phyloP scores from a whole-genome alignment of 2,888 invertebrate species.

The Pseudoips prasinana region DNA sequence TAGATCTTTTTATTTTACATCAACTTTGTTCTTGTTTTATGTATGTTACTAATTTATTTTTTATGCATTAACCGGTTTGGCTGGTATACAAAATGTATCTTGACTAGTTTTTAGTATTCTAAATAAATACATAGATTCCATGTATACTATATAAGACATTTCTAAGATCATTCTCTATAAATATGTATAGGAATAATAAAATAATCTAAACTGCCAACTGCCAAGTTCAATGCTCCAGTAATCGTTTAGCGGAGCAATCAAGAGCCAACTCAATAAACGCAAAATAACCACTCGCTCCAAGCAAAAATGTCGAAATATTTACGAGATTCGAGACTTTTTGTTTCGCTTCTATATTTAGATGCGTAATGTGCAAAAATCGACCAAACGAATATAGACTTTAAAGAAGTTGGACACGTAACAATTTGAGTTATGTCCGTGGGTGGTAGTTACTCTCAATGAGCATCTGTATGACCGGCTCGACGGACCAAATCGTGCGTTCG shows the following conservation, averaged over 20 bases:
- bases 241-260: conserved; percentile 60
- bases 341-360: conserved; percentile 56
- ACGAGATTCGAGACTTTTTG: conserved; percentile 64
- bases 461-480: conserved; percentile 39
- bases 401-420: conserved; percentile 41
- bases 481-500: conserved; percentile 62
- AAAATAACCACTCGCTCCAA: conserved; percentile 61
- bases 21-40: no score
- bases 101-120: neutral
- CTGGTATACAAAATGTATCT: no score
- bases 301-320: conserved; percentile 71
- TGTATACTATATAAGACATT: conserved; percentile 9
- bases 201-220: conserved; percentile 44
- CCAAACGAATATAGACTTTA: conserved; percentile 54
- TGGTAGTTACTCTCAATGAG: conserved; percentile 50
- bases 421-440: conserved; percentile 41
- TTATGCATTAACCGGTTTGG: no score
- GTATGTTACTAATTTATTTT: no score
- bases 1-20: neutral
- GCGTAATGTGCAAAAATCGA: conserved; percentile 40
- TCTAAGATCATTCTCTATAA: conserved; percentile 22
- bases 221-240: conserved; percentile 68
- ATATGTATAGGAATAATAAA: conserved; percentile 29
- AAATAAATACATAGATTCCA: conserved; percentile 2
- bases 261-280: conserved; percentile 63